Evolutionary conservation across 2,888 invertebrate species (phyloP), one percentile per base, ranked within the genome.

Genomic region (Agrochola circellaris): DNA sequence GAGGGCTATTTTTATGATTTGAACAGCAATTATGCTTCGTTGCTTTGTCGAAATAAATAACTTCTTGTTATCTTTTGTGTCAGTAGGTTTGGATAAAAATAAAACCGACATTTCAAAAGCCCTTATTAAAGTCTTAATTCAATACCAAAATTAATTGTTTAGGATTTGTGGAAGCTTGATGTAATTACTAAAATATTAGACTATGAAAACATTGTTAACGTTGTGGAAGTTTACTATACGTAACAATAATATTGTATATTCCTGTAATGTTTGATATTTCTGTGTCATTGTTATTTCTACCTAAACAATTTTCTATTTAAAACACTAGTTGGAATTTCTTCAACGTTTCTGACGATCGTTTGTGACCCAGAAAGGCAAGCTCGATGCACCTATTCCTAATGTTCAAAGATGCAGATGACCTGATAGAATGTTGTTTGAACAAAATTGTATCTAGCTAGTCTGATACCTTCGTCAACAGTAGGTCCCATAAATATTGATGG

Each of bases 351-450:
- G 54, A 70, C 54, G 45, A 77, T 65, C 34, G 30, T 48, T 34
- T 26, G 68, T 69, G 45, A 77, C 68, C 83, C 23, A 83, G 58
- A 69, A 77, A 83, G 30, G 60, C 34, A 69, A 78, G 23, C 51
- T 78, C 20, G 56, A 56, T 80, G 68, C 51, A 38, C 42, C 11
- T 30, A 30, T 20, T 68, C 5, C 34, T 20, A 77, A 66, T 66
- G 30, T 66, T 77, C 60, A 26, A 69, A 83, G 60, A 83, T 83
- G 69, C 48, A 80, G 83, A 80, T 56, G 68, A 60, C 69, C 58
- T 66, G 64, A 77, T 65, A 82, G 11, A 38, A 26, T 15, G 54
- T 56, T 54, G 15, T 77, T n/a, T 15, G n/a, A 42, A 68, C 15
- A 23, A 15, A 42, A 66, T 8, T 62, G 48, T 68, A 30, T 23